Evolutionary conservation across 2,113 vertebrate genomes (phyloP), one percentile per base, ranked within the genome.

Genomic region (Percopsis transmontana): DNA sequence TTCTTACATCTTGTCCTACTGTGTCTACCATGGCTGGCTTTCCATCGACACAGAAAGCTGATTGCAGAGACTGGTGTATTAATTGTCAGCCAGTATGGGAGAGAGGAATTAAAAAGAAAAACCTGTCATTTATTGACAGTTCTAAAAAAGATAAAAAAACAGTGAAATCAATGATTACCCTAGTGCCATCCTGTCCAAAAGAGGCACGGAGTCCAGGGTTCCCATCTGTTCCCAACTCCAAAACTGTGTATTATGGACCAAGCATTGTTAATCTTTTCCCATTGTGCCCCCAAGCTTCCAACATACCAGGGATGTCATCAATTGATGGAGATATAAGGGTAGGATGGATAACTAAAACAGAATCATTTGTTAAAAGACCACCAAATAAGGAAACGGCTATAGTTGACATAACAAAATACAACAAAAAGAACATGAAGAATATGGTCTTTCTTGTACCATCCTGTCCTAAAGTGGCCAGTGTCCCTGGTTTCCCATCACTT

Each of bases 401-500:
- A 62, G 56, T 68, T 56, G 52, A 70, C 24, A 55, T 3, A 53
- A 39, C 58, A 15, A 24, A 52, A 19, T 10, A 45, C 2, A 62
- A 59, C 40, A 63, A 23, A 19, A 58, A 57, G 13, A 63, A 3
- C 13, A 57, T 53, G 2, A 71, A 47, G n/a, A 62, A 59, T 50
- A 84, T 79, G 68, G 24, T 77, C 65, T 73, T 33, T 23, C 47
- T 65, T 58, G 71, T 77, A 20, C 76, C 83, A 27, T 81, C 82
- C 14, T 89, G 88, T 64, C 85, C 88, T 40, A 74, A 76, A 76
- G 18, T 40, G 11, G 74, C 86, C 58, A 42, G 42, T 24, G 62
- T 85, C 66, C 68, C 72, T 44, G 90, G 87, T 61, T 88, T 89
- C 16, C 87, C 90, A 59, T 84, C 74, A 27, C 51, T 82, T 68